Base-by-base conservation (phyloP, 2,888 invertebrate genomes). In the Calameuta filiformis region DNA sequence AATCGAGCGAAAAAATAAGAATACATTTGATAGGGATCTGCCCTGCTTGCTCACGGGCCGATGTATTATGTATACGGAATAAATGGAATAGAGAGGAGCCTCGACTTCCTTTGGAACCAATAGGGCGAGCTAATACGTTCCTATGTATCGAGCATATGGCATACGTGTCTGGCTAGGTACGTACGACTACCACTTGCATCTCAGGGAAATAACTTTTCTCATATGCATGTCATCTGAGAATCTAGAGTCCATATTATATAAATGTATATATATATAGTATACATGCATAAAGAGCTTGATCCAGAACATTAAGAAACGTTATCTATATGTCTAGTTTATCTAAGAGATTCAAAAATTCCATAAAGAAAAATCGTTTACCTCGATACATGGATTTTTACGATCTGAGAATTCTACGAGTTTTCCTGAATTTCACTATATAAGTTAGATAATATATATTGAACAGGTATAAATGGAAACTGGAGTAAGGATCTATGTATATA, bases 21-120 rank as follows among this genome's bases (percentile, higher is more conserved):
- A 89, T 88, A 85, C 85, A 83, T 82, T 79, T 84, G 83, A 84
- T 81, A 83, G 86, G 83, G 83, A 83, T 85, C 81, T 82, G 84
- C 82, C 76, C 76, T 76, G 82, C 79, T 83, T 81, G 80, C 81
- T 84, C 82, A 82, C 81, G 81, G 83, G 83, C 83, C 86, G 86
- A 89, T 89, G 86, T 88, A 89, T 89, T 89, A 89, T 89, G 89
- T 89, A 89, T 89, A 87, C 87, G 83, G 87, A 87, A 89, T 89
- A 89, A 89, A 88, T 89, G 85, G 88, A 87, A 88, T 83, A 85
- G 75, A 80, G 78, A 75, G 79, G 85, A 85, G 86, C 81, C 79
- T 77, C 75, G 81, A 78, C 83, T 86, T 88, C 89, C 89, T 89
- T 89, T 83, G 84, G 84, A 89, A 84, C 87, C 89, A 89, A 89